Conservation (phyloP, 1,140 invertebrate species). For the Calliopsis andreniformis region DNA sequence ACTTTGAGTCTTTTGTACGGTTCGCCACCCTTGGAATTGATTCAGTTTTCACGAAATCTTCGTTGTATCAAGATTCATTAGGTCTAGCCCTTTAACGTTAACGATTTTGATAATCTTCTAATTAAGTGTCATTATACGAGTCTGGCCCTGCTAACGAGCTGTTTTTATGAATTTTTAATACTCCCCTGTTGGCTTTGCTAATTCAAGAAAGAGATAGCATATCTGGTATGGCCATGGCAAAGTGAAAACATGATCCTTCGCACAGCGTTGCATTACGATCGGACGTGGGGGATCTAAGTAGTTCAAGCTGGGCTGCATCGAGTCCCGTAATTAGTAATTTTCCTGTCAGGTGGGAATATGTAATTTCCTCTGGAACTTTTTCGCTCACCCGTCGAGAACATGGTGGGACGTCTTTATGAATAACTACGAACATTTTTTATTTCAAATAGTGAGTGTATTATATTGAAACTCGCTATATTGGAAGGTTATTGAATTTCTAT, state of each 20-base stretch:
- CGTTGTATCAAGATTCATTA: conserved; percentile 14
- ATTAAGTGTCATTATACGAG: conserved; percentile 17
- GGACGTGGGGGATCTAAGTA: conserved; percentile 11
- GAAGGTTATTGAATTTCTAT: not conserved
- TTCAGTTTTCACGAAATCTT: not conserved
- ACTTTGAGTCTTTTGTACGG: no score
- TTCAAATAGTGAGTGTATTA: not conserved
- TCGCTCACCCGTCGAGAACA: not conserved
- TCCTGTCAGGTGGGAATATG: conserved; percentile 2
- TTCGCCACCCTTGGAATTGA: not conserved
- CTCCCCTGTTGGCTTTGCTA: not conserved
- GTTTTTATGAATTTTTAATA: conserved; percentile 32
- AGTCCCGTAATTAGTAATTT: conserved; percentile 29
- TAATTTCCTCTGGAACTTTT: conserved; percentile 3
- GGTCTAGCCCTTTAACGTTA: conserved; percentile 1
- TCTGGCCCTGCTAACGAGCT: conserved; percentile 9
- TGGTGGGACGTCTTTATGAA: not conserved
- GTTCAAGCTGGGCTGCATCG: conserved; percentile 7
- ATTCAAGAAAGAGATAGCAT: conserved; percentile 25
- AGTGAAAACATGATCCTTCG: conserved; percentile 35
- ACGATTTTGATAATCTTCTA: conserved; percentile 19
- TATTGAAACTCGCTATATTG: not conserved
- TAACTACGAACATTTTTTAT: not conserved
- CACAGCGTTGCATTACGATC: conserved; percentile 11
- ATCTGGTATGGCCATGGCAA: conserved; percentile 1